Evolutionary conservation across 1,140 invertebrate genomes (phyloP), one percentile per base, ranked within the genome.

Genomic region (Drosophila watanabei): DNA sequence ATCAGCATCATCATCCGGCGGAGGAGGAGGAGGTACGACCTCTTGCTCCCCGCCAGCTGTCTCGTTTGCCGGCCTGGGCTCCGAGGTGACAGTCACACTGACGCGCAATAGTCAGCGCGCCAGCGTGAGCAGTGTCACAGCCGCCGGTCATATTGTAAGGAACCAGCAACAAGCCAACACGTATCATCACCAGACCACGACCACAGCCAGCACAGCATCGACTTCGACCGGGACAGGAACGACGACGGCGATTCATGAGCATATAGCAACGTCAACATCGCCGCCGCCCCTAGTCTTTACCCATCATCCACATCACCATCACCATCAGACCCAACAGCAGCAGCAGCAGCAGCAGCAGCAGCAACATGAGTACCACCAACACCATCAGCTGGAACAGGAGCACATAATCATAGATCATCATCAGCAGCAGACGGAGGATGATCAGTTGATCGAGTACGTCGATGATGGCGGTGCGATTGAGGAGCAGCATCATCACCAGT

Each of bases 71-170:
- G 91, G 91, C 39, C 79, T 92, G 20, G 91, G 91, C 72, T 92
- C 91, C 80, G 91, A 92, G 79, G 91, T 92, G 75, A 92, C 91
- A 9, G 91, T 92, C 39, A 92, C 91, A 5, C 13, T 92, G 66
- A 92, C 91, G 64, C 91, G 91, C 48, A 92, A 80, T 56, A 91
- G 83, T 75, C 85, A 90, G 61, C 77, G 88, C 33, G 82, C 76
- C 61, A 90, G 82, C 20, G 72, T 86, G 16, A 86, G 71, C 24
- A 90, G 63, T 69, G 86, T 91, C 60, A 85, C 86, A 43, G 72
- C 91, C 91, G 88, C 91, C 71, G 91, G 85, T 92, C 91, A 92
- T 92, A 92, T 92, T 92, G 92, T 92, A 79, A 78, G 91, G 60
- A 91, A 92, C 70, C 81, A 89, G 64, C 80, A 77, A 66, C 80